These are phyloP conservation scores for Caradrina kadenii DNA, from an alignment of 2,888 invertebrate species.

Conservation along the genomic window DNA sequence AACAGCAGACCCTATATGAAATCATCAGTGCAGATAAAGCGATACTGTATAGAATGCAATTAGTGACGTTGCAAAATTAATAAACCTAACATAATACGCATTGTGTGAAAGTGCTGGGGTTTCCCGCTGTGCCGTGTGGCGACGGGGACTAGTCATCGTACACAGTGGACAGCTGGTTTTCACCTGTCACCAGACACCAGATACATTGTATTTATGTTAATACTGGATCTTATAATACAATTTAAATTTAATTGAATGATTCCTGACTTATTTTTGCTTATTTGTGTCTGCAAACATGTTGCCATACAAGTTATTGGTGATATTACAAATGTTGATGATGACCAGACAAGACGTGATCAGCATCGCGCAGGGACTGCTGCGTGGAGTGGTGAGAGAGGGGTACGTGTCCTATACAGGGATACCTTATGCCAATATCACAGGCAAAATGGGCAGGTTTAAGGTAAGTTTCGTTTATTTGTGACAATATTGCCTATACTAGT, in stretches of 20 bases:
- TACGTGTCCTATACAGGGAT: constrained; percentile 81
- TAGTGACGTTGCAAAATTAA: constrained; percentile 29
- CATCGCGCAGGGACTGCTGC: constrained; percentile 79
- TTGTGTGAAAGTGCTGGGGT: constrained; percentile 23
- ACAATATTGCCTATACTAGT: too few relatives aligned
- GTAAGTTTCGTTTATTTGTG: constrained; percentile 61
- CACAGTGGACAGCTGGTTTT: background rate
- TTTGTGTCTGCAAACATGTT: constrained; percentile 27
- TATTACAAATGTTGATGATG: constrained; percentile 49
- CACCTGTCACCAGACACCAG: background rate
- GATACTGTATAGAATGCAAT: constrained; percentile 8
- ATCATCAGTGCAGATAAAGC: constrained; percentile 27
- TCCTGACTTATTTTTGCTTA: background rate
- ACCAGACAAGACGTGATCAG: constrained; percentile 70
- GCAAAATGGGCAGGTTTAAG: constrained; percentile 75
- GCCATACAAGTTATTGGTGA: constrained; percentile 38
- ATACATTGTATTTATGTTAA: background rate
- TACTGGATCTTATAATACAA: background rate
- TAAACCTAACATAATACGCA: constrained; percentile 25
- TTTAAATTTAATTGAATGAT: background rate
- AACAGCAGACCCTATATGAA: constrained; percentile 19
- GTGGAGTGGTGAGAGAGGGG: constrained; percentile 75
- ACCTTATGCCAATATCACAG: constrained; percentile 78
- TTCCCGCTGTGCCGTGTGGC: constrained; percentile 16
- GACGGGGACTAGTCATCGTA: background rate